These are phyloP conservation scores for Rhynchophorus ferrugineus DNA, from an alignment of 1,140 invertebrate genomes.

Conservation along the genomic window DNA sequence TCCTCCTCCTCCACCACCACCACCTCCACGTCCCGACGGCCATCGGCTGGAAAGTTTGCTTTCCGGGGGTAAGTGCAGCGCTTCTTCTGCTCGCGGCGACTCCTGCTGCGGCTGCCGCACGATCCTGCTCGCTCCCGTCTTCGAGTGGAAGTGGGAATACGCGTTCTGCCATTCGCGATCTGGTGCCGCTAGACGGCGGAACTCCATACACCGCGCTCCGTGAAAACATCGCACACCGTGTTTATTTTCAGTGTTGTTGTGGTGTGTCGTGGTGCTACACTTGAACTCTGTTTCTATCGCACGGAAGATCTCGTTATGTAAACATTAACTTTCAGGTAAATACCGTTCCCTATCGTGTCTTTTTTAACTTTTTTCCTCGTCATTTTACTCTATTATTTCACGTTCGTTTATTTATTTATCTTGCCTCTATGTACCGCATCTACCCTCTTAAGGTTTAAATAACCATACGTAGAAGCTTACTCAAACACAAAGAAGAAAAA, in stretches of 20 bases:
- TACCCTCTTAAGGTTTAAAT: no score
- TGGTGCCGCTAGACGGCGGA: conserved; percentile 11
- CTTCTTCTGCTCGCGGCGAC: conserved; percentile 18
- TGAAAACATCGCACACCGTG: conserved; percentile 15
- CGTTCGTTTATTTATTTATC: conserved; percentile 3
- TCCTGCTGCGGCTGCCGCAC: conserved; percentile 7
- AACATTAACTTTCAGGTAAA: conserved; percentile 20
- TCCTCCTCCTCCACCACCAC: no score
- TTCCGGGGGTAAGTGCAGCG: conserved; percentile 24
- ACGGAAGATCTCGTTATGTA: conserved; percentile 11
- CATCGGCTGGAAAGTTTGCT: conserved; percentile 25
- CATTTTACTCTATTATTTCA: background rate
- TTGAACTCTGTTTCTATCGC: conserved; percentile 12
- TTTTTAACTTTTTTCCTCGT: background rate
- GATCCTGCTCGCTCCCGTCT: conserved; percentile 1
- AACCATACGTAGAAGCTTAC: no score
- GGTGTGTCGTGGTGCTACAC: conserved; percentile 16
- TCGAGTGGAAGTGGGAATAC: conserved; percentile 6
- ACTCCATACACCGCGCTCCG: conserved; percentile 1
- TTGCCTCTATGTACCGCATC: no score
- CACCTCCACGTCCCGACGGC: no score
- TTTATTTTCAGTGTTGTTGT: conserved; percentile 17
- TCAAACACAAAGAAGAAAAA: no score
- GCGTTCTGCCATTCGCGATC: conserved; percentile 17
- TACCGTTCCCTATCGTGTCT: background rate